Evolutionary conservation across 2,797 vertebrate species (phyloP).

Genomic region (Cyclopterus lumpus): DNA sequence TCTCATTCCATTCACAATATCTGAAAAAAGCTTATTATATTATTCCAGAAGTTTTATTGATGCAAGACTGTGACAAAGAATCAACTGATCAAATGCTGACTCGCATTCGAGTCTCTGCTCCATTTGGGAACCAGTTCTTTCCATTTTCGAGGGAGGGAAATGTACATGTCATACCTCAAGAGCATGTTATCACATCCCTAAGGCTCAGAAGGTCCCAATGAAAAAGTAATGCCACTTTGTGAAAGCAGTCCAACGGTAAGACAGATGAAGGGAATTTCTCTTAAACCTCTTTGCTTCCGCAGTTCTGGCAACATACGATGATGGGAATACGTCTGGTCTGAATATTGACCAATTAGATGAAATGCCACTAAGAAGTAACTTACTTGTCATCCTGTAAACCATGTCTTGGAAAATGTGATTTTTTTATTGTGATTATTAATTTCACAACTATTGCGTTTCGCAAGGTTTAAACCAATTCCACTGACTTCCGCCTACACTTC

Average conservation of each 20-base stretch:
- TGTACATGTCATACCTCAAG: neutral
- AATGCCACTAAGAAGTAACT: neutral
- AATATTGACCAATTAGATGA: slow-evolving; percentile 7
- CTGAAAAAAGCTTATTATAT: neutral
- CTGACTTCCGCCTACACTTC: slow-evolving; percentile 39
- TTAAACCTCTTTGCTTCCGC: slow-evolving; percentile 3
- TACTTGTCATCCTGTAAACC: slow-evolving; percentile 1
- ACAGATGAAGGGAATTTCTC: neutral
- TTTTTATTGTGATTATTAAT: slow-evolving; percentile 11
- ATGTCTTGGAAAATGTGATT: neutral
- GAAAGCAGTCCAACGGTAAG: slow-evolving; percentile 2
- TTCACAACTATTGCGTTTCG: neutral
- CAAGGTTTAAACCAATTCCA: slow-evolving; percentile 28
- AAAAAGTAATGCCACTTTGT: slow-evolving; percentile 13
- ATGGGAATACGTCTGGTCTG: neutral
- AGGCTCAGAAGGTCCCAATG: neutral
- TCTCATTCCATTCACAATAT: neutral
- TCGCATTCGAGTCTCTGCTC: slow-evolving; percentile 15
- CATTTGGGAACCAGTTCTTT: slow-evolving; percentile 8
- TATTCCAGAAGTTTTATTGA: neutral
- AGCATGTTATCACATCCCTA: neutral
- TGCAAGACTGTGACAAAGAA: slow-evolving; percentile 11
- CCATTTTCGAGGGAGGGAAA: neutral
- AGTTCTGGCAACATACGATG: neutral
- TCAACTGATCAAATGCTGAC: slow-evolving; percentile 33